A percentile compares a stretch with the other conserved stretches of the same genome.
Conservation (phyloP, 2,113 vertebrate species). For the Natator depressus region DNA sequence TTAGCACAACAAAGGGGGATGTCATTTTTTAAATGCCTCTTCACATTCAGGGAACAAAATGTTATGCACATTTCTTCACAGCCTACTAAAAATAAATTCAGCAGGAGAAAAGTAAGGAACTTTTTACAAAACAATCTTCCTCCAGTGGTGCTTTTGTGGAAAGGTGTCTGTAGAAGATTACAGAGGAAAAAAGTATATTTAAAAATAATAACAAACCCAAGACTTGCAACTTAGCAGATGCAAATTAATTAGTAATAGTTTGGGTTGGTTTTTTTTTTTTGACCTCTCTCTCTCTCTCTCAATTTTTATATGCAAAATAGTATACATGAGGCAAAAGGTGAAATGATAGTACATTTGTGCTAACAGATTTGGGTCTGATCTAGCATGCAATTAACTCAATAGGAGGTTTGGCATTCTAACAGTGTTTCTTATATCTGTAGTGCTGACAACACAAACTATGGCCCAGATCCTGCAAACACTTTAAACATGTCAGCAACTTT, state of each 20-base stretch:
- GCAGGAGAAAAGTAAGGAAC: neutral
- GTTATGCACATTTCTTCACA: constrained; percentile 30
- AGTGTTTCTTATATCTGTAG: neutral
- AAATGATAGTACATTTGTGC: neutral
- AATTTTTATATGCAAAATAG: neutral
- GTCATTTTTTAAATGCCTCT: constrained; percentile 1
- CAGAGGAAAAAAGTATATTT: neutral
- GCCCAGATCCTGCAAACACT: neutral
- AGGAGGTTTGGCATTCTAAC: neutral
- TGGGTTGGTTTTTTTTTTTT: neutral
- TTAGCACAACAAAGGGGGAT: constrained; percentile 25
- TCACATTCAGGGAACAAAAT: constrained; percentile 51
- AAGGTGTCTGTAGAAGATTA: neutral
- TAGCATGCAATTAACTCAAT: neutral
- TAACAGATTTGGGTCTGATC: neutral
- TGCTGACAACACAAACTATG: neutral
- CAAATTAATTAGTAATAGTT: neutral
- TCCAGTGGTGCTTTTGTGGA: neutral
- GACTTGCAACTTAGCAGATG: neutral
- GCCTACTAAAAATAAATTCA: constrained; percentile 32
- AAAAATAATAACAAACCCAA: neutral
- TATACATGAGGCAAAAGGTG: neutral
- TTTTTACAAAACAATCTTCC: neutral
- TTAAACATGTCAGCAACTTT: neutral
- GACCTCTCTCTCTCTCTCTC: neutral